Base-by-base conservation (phyloP, 1,140 invertebrate genomes). In the Rhyacophila brunnea region DNA sequence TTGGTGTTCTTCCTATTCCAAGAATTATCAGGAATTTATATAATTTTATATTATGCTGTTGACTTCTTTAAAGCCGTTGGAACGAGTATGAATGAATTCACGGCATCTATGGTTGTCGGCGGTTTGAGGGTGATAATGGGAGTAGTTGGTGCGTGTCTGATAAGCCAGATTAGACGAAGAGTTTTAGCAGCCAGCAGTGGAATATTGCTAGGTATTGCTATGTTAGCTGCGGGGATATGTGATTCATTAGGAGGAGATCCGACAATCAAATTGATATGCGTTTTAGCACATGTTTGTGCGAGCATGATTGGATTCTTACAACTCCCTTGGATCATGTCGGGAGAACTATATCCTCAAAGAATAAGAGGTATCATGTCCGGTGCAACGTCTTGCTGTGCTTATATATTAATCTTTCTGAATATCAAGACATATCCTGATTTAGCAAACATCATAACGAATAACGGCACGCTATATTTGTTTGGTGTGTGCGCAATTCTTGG, bases 401-500 rank as follows among this genome's bases (percentile, higher is more conserved):
- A 90, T 55, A 68, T 86, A 1, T 75, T 89, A 2, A 87, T 87
- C 35, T 90, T 90, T 68, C 75, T 81, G 20, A 84, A 83, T 20
- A 85, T 89, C 9, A 89, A 89, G 70, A 82, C 83, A 0, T 89
- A 89, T 65, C 86, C 86, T 0, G 78, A 83, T 43, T 67, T 89
- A 47, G 80, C 81, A 46, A 66, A 70, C 1, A 48, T 76, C 0
- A 58, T 88, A 1, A 79, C 84, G 4, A 81, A 86, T 11, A 89
- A 91, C 63, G 85, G 82, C 0, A 87, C 86, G 1, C 83, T 92
- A 69, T 90, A 88, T 74, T 75, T 90, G 6, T 96, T 95, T 69
- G 80, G 87, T 1, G 80, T 78, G 1, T 81, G 88, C 45, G 85
- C 88, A 0, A 68, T 87, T 0, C 44, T 87, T 1, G 84, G 89